A percentile compares a stretch with the other conserved stretches of the same genome.
Evolutionary conservation across 2,888 invertebrate genomes (phyloP).

Genomic region (Orthosia gothica): DNA sequence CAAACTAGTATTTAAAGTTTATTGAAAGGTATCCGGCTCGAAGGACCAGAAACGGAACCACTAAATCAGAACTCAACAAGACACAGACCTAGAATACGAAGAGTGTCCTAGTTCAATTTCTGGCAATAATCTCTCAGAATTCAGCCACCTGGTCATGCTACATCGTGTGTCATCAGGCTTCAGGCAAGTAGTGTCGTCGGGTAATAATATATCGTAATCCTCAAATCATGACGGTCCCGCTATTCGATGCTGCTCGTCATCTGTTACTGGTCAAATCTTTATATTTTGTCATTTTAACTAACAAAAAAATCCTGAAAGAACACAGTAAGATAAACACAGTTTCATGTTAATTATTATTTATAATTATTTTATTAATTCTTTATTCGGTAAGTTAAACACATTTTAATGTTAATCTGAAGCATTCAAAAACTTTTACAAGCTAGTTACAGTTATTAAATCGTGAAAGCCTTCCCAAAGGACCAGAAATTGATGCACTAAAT

Average conservation of each 20-base stretch:
- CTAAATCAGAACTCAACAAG: constrained; percentile 12
- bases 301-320: too few species aligned
- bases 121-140: constrained; percentile 56
- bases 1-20: background rate
- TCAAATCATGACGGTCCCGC: constrained; percentile 78
- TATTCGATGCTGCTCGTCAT: constrained; percentile 83
- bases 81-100: constrained; percentile 16
- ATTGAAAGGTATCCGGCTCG: background rate
- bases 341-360: too few species aligned
- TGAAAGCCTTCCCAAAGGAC: constrained; percentile 1
- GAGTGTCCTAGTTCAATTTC: too few species aligned
- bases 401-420: too few species aligned
- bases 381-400: too few species aligned
- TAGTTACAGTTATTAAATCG: background rate
- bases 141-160: constrained; percentile 55
- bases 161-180: constrained; percentile 71
- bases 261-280: constrained; percentile 84
- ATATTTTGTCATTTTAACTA: too few species aligned
- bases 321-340: too few species aligned
- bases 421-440: background rate
- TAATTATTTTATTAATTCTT: too few species aligned
- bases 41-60: background rate
- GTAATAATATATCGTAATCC: constrained; percentile 85
- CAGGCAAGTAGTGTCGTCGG: constrained; percentile 70
- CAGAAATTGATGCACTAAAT: constrained; percentile 6